Evolutionary conservation across 2,888 invertebrate genomes (phyloP).

Genomic region (Phanerotoma sp.): DNA sequence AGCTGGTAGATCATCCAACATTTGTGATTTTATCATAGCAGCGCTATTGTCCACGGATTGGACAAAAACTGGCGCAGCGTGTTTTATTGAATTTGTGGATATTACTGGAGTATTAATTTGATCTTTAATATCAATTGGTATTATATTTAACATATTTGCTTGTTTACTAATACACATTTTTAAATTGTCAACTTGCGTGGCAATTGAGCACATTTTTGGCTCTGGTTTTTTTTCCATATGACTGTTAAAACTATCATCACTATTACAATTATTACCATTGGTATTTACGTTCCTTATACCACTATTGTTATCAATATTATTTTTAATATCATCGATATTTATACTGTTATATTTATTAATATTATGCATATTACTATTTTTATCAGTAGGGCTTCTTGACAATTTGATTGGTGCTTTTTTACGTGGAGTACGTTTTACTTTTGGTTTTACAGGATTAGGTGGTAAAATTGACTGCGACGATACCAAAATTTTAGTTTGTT

Average conservation of each 20-base stretch:
- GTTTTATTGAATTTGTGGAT: slow-evolving; percentile 1
- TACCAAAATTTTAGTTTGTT: not conserved
- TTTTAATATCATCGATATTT: too few relatives aligned
- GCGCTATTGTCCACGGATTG: slow-evolving; percentile 18
- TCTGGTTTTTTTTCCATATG: slow-evolving; percentile 3
- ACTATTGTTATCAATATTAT: too few relatives aligned
- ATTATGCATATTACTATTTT: not conserved
- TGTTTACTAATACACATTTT: not conserved
- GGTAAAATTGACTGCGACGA: not conserved
- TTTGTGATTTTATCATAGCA: slow-evolving; percentile 22
- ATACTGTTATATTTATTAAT: slow-evolving; percentile 7
- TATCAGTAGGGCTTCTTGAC: not conserved
- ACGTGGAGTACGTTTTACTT: slow-evolving; percentile 21
- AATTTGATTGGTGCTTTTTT: slow-evolving; percentile 32
- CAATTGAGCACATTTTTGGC: slow-evolving; percentile 29
- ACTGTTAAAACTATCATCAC: too few relatives aligned
- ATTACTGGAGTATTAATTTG: too few relatives aligned
- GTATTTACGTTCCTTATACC: too few relatives aligned
- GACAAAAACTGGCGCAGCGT: not conserved
- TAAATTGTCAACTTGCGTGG: slow-evolving; percentile 30
- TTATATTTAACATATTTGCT: slow-evolving; percentile 2
- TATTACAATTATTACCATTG: too few relatives aligned
- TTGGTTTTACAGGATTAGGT: slow-evolving; percentile 12
- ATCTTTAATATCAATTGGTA: slow-evolving; percentile 2
- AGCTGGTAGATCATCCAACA: slow-evolving; percentile 19